Percentiles rank a stretch among this genome's conserved stretches.
phyloP scores from a whole-genome alignment of 2,797 vertebrate species.

The Poecilia gillii region DNA sequence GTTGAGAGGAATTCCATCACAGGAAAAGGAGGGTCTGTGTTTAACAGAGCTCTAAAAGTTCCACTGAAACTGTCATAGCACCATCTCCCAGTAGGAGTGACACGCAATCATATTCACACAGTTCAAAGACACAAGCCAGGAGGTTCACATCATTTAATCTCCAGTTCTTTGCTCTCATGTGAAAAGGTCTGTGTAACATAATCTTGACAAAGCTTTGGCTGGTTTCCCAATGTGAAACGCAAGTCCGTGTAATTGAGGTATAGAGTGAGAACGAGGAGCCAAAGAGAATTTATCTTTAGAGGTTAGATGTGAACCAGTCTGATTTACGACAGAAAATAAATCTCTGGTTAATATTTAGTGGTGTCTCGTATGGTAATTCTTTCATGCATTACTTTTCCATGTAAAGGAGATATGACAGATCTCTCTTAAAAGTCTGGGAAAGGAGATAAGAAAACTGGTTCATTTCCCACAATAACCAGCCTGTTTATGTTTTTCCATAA shows the following conservation, averaged over 20 bases:
- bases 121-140: constrained; percentile 25
- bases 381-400: not conserved
- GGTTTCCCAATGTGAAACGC: constrained; percentile 25
- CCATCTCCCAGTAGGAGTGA: constrained; percentile 26
- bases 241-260: constrained; percentile 31
- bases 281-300: constrained; percentile 20
- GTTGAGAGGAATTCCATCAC: constrained; percentile 59
- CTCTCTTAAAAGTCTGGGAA: not conserved
- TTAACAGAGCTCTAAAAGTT: constrained; percentile 37
- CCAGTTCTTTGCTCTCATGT: constrained; percentile 5
- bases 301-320: constrained; percentile 8
- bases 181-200: constrained; percentile 38
- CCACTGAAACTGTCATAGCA: constrained; percentile 47
- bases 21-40: constrained; percentile 61
- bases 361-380: not conserved
- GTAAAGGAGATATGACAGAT: not conserved
- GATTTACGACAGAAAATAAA: constrained; percentile 25
- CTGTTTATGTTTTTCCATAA: not conserved
- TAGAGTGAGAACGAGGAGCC: constrained; percentile 5
- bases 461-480: not conserved
- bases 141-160: constrained; percentile 23
- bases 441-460: not conserved
- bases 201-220: constrained; percentile 32
- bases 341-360: constrained; percentile 16
- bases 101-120: constrained; percentile 10